These are phyloP conservation scores for Ciconia nigra DNA, from an alignment of 2,797 vertebrate genomes.

Conservation along the genomic window DNA sequence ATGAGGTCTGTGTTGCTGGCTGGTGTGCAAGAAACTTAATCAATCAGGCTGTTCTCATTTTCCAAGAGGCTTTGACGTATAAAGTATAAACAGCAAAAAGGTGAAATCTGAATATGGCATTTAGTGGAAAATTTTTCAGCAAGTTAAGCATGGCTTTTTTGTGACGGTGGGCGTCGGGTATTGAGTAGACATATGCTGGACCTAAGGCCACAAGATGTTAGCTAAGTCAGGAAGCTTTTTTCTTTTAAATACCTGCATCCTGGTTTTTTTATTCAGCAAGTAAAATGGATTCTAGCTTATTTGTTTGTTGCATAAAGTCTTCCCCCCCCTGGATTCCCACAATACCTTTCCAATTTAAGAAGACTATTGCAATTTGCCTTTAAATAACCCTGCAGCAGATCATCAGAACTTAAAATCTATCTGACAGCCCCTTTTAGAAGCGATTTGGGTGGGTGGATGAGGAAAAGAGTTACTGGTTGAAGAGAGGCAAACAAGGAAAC, in stretches of 20 bases:
- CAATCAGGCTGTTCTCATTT: neutral
- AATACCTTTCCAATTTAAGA: neutral
- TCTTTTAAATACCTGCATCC: neutral
- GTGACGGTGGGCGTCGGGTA: rapidly evolving
- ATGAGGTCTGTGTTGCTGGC: neutral
- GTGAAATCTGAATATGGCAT: neutral
- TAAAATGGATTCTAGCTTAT: neutral
- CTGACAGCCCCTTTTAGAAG: neutral
- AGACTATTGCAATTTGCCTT: neutral
- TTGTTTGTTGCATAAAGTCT: neutral
- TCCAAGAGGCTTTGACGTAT: neutral
- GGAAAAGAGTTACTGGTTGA: neutral
- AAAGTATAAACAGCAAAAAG: neutral
- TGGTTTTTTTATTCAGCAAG: neutral
- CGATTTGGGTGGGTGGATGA: neutral
- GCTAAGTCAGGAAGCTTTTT: neutral
- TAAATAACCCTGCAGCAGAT: neutral
- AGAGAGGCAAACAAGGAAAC: slow-evolving; percentile 11
- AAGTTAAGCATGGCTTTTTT: neutral
- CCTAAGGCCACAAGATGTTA: neutral
- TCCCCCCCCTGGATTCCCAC: neutral
- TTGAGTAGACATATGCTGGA: neutral
- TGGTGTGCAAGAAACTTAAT: neutral
- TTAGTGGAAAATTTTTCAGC: neutral
- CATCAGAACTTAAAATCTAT: neutral